Percentiles rank a stretch among this genome's conserved stretches.
phyloP scores from a whole-genome alignment of 2,797 vertebrate genomes.

The Enteromius mattozi region DNA sequence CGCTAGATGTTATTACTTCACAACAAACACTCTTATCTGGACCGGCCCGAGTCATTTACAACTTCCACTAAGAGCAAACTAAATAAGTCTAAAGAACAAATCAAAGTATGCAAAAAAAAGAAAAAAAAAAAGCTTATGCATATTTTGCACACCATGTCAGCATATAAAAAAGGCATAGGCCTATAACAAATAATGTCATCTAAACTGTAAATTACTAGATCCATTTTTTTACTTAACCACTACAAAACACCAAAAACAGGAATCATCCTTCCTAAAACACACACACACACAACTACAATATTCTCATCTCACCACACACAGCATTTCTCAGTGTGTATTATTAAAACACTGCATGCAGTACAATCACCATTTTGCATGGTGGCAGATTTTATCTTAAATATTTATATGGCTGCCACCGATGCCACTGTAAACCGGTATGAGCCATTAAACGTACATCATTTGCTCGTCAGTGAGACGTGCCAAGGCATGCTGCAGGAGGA shows the following conservation, averaged over 20 bases:
- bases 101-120: background rate
- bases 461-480: constrained; percentile 36
- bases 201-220: background rate
- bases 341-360: constrained; percentile 14
- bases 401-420: constrained; percentile 19
- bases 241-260: background rate
- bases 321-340: background rate
- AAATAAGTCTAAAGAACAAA: constrained; percentile 17
- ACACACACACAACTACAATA: background rate
- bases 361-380: constrained; percentile 1
- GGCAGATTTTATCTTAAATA: constrained; percentile 38
- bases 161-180: too few species aligned
- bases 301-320: background rate
- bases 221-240: background rate
- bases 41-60: constrained; percentile 6
- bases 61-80: background rate
- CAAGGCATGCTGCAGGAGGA: constrained; percentile 13
- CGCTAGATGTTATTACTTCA: background rate
- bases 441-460: constrained; percentile 37
- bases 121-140: too few species aligned
- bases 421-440: constrained; percentile 26
- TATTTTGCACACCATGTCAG: too few species aligned
- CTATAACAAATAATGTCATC: too few species aligned
- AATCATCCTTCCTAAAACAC: background rate
- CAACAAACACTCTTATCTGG: constrained; percentile 40